Evolutionary conservation across 53 echinoderm and acorn worm genomes (phyloP), one percentile per base, ranked within the genome.

Genomic region (Holothuria leucospilota): DNA sequence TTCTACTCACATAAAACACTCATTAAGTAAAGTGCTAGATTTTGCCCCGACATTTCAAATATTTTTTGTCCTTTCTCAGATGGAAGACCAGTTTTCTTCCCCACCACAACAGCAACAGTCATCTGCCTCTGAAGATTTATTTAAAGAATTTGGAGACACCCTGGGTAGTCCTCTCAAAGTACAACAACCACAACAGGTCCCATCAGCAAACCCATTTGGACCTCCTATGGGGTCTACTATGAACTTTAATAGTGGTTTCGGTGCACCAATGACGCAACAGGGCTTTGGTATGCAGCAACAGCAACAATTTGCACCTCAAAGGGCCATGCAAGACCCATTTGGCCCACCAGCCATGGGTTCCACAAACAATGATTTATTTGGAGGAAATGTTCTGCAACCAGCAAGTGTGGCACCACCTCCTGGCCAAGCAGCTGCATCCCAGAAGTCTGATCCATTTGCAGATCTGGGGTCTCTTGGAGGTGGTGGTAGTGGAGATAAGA

Each of bases 101-200:
- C 15, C 56, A 56, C 56, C 56, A 56, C 56, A 56, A 56, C 38
- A 51, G 53, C 53, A 51, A 26, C 15, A 51, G 26, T 78, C 83
- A 27, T 73, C 90, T 62, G 90, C 94, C 41, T 96, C 96, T 64
- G 91, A 85, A 13, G 94, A 96, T 80, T 93, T 96, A 66, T 96
- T 96, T 73, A 91, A 84, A 34, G 96, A 96, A 82, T 96, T 96
- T 63, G 91, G 88, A 14, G 94, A 96, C 87, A 94, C 96, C 91
- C 93, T 39, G 80, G 40, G 39, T 26, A 72, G 8, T 42, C 90
- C 69, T 69, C 82, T 25, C 80, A 78, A 70, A 66, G 61, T 90
- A 59, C 90, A 84, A 40, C 78, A 79, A 56, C 73, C 80, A n/a
- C 46, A 59, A 23, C 84, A 86, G 28, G 73, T 73, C 10, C 40